phyloP scores from a whole-genome alignment of 2,113 vertebrate genomes.

The Rhinolophus ferrumequinum region DNA sequence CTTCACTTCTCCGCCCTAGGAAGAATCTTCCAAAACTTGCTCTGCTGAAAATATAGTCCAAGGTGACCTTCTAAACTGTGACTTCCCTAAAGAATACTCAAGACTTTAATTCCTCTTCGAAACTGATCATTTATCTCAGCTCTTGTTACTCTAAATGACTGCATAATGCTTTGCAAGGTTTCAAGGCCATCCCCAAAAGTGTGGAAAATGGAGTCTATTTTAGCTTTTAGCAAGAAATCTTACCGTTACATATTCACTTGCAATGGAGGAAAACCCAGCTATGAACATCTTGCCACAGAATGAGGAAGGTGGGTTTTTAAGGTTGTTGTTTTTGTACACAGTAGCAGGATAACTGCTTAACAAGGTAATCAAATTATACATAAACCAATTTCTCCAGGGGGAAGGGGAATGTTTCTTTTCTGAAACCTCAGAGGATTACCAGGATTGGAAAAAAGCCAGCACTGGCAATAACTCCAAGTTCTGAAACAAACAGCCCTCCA shows the following conservation, averaged over 20 bases:
- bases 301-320: background rate
- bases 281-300: background rate
- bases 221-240: constrained; percentile 44
- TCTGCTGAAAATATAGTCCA: constrained; percentile 37
- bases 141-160: constrained; percentile 54
- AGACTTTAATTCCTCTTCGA: constrained; percentile 43
- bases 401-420: background rate
- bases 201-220: background rate
- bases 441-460: constrained; percentile 66
- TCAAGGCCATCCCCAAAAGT: constrained; percentile 40
- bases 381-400: constrained; percentile 56
- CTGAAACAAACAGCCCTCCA: constrained; percentile 56
- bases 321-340: background rate
- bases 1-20: background rate
- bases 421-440: constrained; percentile 54
- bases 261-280: constrained; percentile 22
- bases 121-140: constrained; percentile 32
- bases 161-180: background rate
- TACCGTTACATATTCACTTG: background rate
- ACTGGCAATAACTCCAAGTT: background rate
- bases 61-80: constrained; percentile 40
- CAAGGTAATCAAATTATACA: constrained; percentile 65
- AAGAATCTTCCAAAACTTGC: constrained; percentile 3
- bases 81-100: background rate
- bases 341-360: constrained; percentile 41